Percentiles rank a stretch among this genome's conserved stretches.
Evolutionary conservation across 2,113 vertebrate genomes (phyloP).

Genomic region (Oreochromis tanganicae): DNA sequence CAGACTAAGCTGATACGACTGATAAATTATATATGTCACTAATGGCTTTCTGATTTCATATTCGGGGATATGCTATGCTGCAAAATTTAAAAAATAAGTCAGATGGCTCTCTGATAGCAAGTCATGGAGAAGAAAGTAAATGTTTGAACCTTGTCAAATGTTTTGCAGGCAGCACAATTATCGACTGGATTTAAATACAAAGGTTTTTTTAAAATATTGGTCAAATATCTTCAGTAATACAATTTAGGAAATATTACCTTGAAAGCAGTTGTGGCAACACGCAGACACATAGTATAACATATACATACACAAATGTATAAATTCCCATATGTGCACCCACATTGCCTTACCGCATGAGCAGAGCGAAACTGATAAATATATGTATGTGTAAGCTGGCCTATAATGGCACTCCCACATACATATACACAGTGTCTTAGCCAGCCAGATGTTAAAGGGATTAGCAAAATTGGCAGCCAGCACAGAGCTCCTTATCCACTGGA

Average conservation of each 20-base stretch:
- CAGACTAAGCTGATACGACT: not conserved
- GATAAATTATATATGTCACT: not conserved
- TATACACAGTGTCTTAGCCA: not conserved
- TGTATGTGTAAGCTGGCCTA: not conserved
- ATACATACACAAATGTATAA: not conserved
- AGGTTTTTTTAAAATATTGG: not conserved
- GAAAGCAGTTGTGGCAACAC: conserved; percentile 17
- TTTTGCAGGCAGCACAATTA: not conserved
- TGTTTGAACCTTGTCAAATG: not conserved
- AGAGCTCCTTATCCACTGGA: conserved; percentile 56
- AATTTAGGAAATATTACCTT: conserved; percentile 12
- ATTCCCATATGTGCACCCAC: not conserved
- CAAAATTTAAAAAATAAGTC: not conserved
- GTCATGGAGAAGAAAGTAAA: not conserved
- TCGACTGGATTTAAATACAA: not conserved
- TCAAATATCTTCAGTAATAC: conserved; percentile 7
- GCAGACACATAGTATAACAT: not conserved
- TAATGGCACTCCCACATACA: conserved; percentile 34
- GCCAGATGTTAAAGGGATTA: conserved; percentile 60
- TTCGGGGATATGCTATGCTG: not conserved
- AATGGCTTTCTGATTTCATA: not conserved
- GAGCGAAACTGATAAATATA: not conserved
- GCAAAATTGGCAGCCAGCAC: conserved; percentile 53
- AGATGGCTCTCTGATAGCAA: not conserved
- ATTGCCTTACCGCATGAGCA: not conserved